Percentiles rank a stretch among this genome's conserved stretches.
phyloP scores from a whole-genome alignment of 2,797 vertebrate species.

The Myotis planiceps region DNA sequence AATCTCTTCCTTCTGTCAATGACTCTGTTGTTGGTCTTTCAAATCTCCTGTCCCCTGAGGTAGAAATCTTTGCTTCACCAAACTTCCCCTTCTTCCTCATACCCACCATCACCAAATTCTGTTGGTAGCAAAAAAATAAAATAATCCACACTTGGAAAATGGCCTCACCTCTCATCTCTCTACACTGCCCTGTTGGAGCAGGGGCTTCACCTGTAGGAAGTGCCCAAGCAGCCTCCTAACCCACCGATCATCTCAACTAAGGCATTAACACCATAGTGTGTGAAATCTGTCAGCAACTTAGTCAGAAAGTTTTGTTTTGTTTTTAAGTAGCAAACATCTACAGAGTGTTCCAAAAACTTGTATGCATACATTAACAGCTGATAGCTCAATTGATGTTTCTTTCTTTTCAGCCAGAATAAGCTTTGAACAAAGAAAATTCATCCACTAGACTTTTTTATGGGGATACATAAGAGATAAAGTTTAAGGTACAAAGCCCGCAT shows the following conservation, averaged over 20 bases:
- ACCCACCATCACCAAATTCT: not conserved
- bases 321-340: conserved; percentile 19
- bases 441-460: too few species aligned
- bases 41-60: not conserved
- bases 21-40: not conserved
- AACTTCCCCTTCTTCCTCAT: not conserved
- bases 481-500: too few species aligned
- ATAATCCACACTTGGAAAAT: not conserved
- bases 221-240: too few species aligned
- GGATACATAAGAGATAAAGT: too few species aligned
- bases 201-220: too few species aligned
- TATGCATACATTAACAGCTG: too few species aligned
- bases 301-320: not conserved
- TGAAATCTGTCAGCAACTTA: not conserved
- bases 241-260: not conserved
- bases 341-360: too few species aligned
- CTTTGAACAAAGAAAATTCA: too few species aligned
- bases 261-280: not conserved
- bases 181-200: not conserved
- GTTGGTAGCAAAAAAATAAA: not conserved
- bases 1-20: not conserved
- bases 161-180: not conserved
- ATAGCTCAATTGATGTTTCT: too few species aligned
- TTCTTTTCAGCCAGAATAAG: too few species aligned
- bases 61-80: not conserved